Conservation (phyloP, 2,888 invertebrate species). For the Dione vanillae region DNA sequence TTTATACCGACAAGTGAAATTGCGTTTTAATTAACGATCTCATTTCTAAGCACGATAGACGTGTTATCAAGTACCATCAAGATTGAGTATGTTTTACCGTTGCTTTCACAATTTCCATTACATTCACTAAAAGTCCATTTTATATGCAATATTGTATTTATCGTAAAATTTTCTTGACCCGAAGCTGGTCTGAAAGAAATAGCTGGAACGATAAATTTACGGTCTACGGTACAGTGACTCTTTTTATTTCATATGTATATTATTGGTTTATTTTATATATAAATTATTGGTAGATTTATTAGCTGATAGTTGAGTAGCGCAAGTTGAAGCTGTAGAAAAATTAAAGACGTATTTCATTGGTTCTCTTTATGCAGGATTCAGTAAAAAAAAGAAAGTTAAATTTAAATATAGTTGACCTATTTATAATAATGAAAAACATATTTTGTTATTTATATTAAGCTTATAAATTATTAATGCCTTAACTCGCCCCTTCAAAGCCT, state of each 20-base stretch:
- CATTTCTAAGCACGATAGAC: neutral
- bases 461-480: neutral
- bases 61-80: neutral
- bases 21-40: neutral
- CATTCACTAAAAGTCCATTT: constrained; percentile 5
- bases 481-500: neutral
- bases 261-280: constrained; percentile 7
- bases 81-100: neutral
- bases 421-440: too few relatives aligned
- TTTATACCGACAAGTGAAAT: neutral
- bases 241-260: neutral
- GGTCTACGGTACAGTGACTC: too few relatives aligned
- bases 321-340: too few relatives aligned
- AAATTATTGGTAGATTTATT: too few relatives aligned
- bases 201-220: neutral
- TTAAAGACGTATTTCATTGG: too few relatives aligned
- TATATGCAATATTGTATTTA: constrained; percentile 4
- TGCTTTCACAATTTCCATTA: neutral
- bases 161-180: constrained; percentile 4
- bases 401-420: too few relatives aligned
- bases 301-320: too few relatives aligned
- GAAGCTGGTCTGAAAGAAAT: constrained; percentile 10
- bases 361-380: too few relatives aligned
- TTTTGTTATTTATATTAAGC: too few relatives aligned
- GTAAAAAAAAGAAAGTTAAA: too few relatives aligned